Conservation (phyloP, 2,113 vertebrate species). For the Argyrosomus japonicus region DNA sequence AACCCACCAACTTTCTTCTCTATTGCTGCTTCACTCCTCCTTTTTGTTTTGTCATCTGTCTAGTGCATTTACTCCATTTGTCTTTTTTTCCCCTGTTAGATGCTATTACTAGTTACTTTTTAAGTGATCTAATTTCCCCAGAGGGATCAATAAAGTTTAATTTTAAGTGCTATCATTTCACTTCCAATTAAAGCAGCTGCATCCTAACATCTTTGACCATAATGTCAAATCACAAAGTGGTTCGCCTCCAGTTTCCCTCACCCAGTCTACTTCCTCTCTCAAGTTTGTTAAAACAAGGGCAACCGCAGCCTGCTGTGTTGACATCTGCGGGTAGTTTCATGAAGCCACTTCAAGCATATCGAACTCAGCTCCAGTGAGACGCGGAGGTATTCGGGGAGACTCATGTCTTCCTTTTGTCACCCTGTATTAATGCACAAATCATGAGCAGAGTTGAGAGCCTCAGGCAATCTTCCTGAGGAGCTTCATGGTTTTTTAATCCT, state of each 20-base stretch:
- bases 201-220: conserved; percentile 35
- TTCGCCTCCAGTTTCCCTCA: conserved; percentile 33
- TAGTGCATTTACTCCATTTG: neutral
- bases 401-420: conserved; percentile 56
- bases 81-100: neutral
- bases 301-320: conserved; percentile 41
- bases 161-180: conserved; percentile 38
- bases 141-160: conserved; percentile 46
- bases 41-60: neutral
- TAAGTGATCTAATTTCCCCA: conserved; percentile 22
- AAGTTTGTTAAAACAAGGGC: conserved; percentile 50
- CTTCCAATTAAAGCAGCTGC: conserved; percentile 50
- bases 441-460: conserved; percentile 35
- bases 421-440: conserved; percentile 60
- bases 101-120: conserved; percentile 20
- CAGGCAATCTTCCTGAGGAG: conserved; percentile 48
- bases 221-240: conserved; percentile 37
- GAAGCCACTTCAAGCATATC: conserved; percentile 59
- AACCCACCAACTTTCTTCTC: neutral
- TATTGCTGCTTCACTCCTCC: neutral
- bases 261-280: conserved; percentile 14
- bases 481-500: conserved; percentile 60
- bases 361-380: conserved; percentile 47
- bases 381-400: conserved; percentile 33
- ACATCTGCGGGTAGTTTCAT: conserved; percentile 42